Evolutionary conservation across 2,888 invertebrate species (phyloP), one percentile per base, ranked within the genome.

Genomic region (Pandemis corylana): DNA sequence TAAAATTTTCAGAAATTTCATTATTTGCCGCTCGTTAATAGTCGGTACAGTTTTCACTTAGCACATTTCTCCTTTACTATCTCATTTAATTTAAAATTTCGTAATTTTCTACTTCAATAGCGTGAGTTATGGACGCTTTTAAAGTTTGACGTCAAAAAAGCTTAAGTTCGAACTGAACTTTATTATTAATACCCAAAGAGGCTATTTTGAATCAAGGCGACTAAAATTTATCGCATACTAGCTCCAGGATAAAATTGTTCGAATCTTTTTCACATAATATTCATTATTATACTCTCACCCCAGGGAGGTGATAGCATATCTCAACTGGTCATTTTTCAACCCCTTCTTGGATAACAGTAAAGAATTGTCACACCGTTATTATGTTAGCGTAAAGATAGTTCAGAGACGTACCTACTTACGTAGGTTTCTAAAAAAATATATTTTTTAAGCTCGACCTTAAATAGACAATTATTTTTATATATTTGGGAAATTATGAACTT

Each of bases 271-370:
- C 69, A 56, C 62, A 63, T 69, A 20, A 62, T 70, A 70, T 70
- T 51, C 63, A 70, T 70, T 70, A 69, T 69, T 69, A 51, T 63
- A 49, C 69, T 70, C 5, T 51, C 51, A 36, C 63, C 63, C 69
- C 49, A 51, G 69, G 51, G 62, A 62, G 15, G 41, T 51, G 62
- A 63, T 63, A 70, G 51, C 49, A 9, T 70, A 63, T 63, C 42
- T 70, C 42, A 9, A 10, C 20, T 42, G 41, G 53, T 53, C 62
- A 63, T 62, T 56, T 68, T 70, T 51, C 46, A 63, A 70, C 70
- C 42, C 2, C 13, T 53, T 63, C 63, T 63, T 28, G 63, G 53
- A 63, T 63, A 15, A 20, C 20, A 41, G 1, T 63, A 59, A 42
- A 63, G 63, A 53, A 44, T 63, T 70, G 12, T 20, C 41, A 7